phyloP scores from a whole-genome alignment of 1,140 invertebrate genomes.

The Nasonia giraulti region DNA sequence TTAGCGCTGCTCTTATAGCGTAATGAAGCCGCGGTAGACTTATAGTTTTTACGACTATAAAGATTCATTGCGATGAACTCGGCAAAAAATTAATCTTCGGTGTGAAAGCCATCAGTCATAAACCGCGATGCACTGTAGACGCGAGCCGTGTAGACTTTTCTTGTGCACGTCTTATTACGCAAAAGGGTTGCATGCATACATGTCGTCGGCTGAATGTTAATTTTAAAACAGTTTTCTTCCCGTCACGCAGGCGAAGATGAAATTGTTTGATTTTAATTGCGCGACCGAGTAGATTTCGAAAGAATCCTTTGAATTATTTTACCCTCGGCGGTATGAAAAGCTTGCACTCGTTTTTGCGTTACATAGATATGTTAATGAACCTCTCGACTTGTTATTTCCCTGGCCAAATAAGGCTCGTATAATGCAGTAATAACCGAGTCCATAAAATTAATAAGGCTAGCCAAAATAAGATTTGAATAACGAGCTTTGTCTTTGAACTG shows the following conservation, averaged over 20 bases:
- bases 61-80: conserved; percentile 13
- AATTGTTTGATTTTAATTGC: not conserved
- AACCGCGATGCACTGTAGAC: not conserved
- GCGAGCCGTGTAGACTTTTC: not conserved
- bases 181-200: conserved; percentile 19
- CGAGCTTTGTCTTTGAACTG: too few species aligned
- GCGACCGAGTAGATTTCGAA: not conserved
- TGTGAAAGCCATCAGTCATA: conserved; percentile 32
- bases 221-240: not conserved
- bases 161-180: conserved; percentile 18
- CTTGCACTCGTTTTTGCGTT: too few species aligned
- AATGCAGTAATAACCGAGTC: too few species aligned
- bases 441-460: too few species aligned
- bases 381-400: too few species aligned
- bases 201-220: conserved; percentile 11
- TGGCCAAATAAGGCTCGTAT: too few species aligned
- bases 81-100: conserved; percentile 28
- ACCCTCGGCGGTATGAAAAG: not conserved
- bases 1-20: not conserved
- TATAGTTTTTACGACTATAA: not conserved
- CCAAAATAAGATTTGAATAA: too few species aligned
- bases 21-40: not conserved
- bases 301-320: not conserved
- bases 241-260: not conserved
- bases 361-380: too few species aligned